phyloP scores from a whole-genome alignment of 2,113 vertebrate genomes.

The Nycticebus coucang region DNA sequence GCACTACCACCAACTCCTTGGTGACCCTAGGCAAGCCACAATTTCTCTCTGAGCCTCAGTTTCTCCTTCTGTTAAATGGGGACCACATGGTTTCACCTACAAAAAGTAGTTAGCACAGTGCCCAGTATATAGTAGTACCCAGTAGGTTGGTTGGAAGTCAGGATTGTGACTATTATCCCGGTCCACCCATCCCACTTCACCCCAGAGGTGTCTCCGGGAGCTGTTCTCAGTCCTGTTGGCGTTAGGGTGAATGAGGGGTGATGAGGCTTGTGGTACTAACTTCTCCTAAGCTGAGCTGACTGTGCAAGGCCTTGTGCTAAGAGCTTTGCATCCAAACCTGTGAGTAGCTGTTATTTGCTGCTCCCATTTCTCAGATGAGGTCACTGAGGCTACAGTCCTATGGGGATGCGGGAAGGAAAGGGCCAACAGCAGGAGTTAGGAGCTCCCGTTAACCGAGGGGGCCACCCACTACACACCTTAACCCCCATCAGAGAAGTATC shows the following conservation, averaged over 20 bases:
- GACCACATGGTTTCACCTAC: not conserved
- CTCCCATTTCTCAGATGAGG: not conserved
- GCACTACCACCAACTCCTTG: not conserved
- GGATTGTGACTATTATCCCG: no score
- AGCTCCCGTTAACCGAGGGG: not conserved
- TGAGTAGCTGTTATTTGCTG: not conserved
- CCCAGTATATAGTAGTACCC: not conserved
- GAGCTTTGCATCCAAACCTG: not conserved
- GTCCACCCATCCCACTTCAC: not conserved
- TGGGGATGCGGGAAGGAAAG: not conserved
- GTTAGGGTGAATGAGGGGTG: not conserved
- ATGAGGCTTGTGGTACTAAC: no score
- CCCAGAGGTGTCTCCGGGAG: not conserved
- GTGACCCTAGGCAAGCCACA: not conserved
- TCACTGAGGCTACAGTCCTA: not conserved
- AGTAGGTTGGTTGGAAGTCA: not conserved
- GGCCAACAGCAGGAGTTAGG: not conserved
- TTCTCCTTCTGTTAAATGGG: not conserved
- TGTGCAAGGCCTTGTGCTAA: not conserved
- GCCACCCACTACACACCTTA: not conserved
- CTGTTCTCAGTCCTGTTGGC: not conserved
- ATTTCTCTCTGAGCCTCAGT: constrained; percentile 17
- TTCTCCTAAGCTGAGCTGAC: not conserved
- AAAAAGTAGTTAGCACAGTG: not conserved
- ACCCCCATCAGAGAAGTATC: not conserved